A percentile compares a stretch with the other conserved stretches of the same genome.
Evolutionary conservation across 2,888 invertebrate species (phyloP).

Genomic region (Spisula subtruncata): DNA sequence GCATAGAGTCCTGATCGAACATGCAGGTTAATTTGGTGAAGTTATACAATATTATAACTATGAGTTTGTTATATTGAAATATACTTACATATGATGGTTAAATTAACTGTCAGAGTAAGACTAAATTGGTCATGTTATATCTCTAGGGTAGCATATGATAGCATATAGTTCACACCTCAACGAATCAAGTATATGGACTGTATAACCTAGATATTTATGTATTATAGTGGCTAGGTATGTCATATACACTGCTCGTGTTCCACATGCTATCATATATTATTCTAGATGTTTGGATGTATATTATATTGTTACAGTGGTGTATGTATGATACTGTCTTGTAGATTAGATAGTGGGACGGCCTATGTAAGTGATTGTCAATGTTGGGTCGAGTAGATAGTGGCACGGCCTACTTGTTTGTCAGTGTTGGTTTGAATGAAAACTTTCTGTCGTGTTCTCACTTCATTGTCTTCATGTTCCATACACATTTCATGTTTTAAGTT

Average conservation of each 20-base stretch:
- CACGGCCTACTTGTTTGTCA: too few relatives aligned
- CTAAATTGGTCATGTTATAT: neutral
- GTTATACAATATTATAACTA: constrained; percentile 12
- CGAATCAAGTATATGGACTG: neutral
- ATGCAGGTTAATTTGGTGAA: neutral
- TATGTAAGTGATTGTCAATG: neutral
- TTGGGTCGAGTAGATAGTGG: neutral
- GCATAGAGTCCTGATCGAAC: too few relatives aligned
- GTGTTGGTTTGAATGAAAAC: neutral
- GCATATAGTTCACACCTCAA: neutral
- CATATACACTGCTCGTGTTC: neutral
- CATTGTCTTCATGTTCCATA: neutral
- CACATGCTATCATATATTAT: neutral
- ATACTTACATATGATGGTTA: neutral
- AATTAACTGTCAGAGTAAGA: neutral
- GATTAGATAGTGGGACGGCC: neutral
- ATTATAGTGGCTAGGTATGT: neutral
- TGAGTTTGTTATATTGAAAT: neutral
- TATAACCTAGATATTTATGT: neutral
- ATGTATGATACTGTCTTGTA: neutral
- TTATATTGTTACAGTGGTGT: neutral
- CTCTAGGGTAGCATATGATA: neutral
- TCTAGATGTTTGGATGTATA: neutral
- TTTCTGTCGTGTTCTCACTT: neutral
- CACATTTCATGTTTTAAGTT: neutral